Conservation (phyloP, 2,888 invertebrate genomes). For the Scaptodrosophila latifasciaeformis region DNA sequence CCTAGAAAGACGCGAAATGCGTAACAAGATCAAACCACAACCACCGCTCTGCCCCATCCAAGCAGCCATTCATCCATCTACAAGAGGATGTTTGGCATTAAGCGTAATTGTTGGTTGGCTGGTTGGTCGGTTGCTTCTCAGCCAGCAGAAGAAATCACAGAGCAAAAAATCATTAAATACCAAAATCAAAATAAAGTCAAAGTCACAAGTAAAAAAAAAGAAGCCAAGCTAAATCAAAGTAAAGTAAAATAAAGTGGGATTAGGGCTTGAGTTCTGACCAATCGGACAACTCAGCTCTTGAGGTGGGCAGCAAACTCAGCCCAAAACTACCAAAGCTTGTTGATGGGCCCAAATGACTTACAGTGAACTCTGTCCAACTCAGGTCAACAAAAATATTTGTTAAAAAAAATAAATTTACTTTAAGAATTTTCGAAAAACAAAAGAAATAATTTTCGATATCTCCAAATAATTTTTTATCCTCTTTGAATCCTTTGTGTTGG, state of each 20-base stretch:
- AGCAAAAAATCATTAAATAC: constrained; percentile 61
- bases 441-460: too few relatives aligned
- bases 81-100: constrained; percentile 71
- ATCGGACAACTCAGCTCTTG: constrained; percentile 49
- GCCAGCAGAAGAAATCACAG: constrained; percentile 5
- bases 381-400: background rate
- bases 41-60: constrained; percentile 42
- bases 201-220: too few relatives aligned
- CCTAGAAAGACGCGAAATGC: constrained; percentile 43
- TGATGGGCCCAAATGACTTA: background rate
- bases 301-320: constrained; percentile 3
- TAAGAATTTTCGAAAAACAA: too few relatives aligned
- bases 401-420: background rate
- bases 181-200: constrained; percentile 45
- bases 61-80: too few relatives aligned
- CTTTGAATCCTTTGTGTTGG: too few relatives aligned
- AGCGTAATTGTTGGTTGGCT: constrained; percentile 61
- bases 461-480: too few relatives aligned
- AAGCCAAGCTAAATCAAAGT: too few relatives aligned
- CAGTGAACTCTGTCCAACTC: background rate
- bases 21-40: constrained; percentile 68
- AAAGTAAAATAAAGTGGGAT: constrained; percentile 51
- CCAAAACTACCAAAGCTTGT: background rate
- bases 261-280: constrained; percentile 9
- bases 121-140: constrained; percentile 24